Evolutionary conservation across 2,888 invertebrate species (phyloP).

Genomic region (Phengaris alcon): DNA sequence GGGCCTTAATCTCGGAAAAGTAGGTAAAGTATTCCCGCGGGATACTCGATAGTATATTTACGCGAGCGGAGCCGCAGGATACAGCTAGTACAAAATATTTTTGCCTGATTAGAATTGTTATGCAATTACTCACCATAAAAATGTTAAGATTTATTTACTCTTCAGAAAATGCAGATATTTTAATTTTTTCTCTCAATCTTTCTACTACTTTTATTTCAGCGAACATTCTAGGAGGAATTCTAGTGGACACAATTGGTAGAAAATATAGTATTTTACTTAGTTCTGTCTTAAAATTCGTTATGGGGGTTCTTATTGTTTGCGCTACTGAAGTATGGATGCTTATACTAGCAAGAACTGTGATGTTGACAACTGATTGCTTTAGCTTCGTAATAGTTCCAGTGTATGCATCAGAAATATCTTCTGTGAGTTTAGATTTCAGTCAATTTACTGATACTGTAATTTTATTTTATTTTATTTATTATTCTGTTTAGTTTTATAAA

Average conservation of each 20-base stretch:
- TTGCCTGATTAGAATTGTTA: no score
- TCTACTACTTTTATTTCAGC: slow-evolving; percentile 1
- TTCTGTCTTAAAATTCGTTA: background rate
- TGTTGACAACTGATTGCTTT: slow-evolving; percentile 13
- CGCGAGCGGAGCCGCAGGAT: no score
- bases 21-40: no score
- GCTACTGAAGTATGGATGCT: slow-evolving; percentile 26
- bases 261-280: slow-evolving; percentile 13
- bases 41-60: no score
- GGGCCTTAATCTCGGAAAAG: no score
- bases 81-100: no score
- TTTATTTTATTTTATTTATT: no score
- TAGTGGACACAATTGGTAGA: slow-evolving; percentile 13
- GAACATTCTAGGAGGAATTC: slow-evolving; percentile 12
- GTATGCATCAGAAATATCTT: slow-evolving; percentile 25
- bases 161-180: no score
- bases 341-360: slow-evolving; percentile 8
- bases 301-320: slow-evolving; percentile 7
- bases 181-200: no score
- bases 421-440: background rate
- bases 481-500: background rate
- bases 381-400: slow-evolving; percentile 9
- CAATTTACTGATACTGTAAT: no score
- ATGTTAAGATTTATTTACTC: no score
- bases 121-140: no score